Conservation (phyloP, 2,888 invertebrate species). For the Apantesis nais region DNA sequence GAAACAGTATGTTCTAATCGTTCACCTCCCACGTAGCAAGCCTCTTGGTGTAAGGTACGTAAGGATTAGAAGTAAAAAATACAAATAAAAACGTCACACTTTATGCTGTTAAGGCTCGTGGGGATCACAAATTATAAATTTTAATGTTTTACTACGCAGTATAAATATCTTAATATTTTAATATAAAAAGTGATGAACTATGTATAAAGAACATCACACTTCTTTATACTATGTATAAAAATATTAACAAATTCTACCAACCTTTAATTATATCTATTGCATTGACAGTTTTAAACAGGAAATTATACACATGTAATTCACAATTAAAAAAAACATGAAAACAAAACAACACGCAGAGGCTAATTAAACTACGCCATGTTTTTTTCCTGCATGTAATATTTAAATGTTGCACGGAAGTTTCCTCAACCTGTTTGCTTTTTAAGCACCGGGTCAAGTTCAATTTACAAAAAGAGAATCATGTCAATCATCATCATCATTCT, state of each 20-base stretch:
- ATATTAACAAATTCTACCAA: no score
- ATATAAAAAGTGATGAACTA: neutral
- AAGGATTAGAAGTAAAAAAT: conserved; percentile 23
- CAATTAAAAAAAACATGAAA: no score
- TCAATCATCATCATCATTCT: no score
- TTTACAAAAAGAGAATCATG: neutral
- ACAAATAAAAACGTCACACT: conserved; percentile 18
- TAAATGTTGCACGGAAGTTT: neutral
- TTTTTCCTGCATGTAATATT: neutral
- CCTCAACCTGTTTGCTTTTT: neutral
- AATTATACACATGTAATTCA: no score
- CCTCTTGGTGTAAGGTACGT: conserved; percentile 43
- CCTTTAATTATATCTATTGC: no score
- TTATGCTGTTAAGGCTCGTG: conserved; percentile 2
- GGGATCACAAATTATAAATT: conserved; percentile 31
- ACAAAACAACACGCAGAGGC: no score
- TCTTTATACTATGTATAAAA: neutral
- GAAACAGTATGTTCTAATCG: conserved; percentile 42
- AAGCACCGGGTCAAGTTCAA: neutral
- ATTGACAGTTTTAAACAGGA: no score
- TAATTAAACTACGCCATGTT: no score
- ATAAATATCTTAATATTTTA: neutral
- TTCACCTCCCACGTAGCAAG: conserved; percentile 58
- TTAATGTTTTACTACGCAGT: neutral
- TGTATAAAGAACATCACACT: neutral